Base-by-base conservation (phyloP, 2,888 invertebrate species). In the Apamea anceps region DNA sequence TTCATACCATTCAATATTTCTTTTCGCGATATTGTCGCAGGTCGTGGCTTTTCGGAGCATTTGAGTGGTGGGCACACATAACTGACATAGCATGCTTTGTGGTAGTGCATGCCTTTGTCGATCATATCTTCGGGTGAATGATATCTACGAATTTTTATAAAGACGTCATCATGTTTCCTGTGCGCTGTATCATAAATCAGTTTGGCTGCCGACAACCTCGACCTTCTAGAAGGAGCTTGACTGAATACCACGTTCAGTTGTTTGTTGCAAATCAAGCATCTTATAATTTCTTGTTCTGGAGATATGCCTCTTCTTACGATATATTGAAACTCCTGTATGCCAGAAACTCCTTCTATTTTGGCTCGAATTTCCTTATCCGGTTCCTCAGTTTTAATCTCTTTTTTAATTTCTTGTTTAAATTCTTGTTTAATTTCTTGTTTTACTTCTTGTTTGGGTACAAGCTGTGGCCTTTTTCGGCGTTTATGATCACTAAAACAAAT, bases 251-350 rank as follows among this genome's bases (percentile, higher is more conserved):
- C 25, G 32, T 67, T 37, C 32, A 85, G 18, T 48, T 60, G 2
- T 54, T 57, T 60, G n/a, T 83, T 37, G 62, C 86, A 83, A 63
- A 83, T 72, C n/a, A 86, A 82, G 70, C 72, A 84, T 65, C 60
- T 54, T 7, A 54, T 37, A 28, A 66, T 73, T 70, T 65, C 70
- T 84, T 51, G 65, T 84, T 51, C 37, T 28, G 65, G 6, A 25
- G 60, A 25, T 37, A 15, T 10, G 15, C 13, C 18, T 12, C 54
- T 32, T 70, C 5, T 71, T 66, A 68, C 15, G 57, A 18, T n/a
- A 45, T 25, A 18, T 15, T 28, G 28, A 12, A 54, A 10, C 21
- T 42, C n/a, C 6, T 63, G 68, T 37, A 15, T 62, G 12, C 18
- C 51, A 28, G 65, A 48, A 21, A 45, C 60, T 60, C 54, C 28